Conservation (phyloP, 2,113 vertebrate genomes). For the Lampris megalopsis region DNA sequence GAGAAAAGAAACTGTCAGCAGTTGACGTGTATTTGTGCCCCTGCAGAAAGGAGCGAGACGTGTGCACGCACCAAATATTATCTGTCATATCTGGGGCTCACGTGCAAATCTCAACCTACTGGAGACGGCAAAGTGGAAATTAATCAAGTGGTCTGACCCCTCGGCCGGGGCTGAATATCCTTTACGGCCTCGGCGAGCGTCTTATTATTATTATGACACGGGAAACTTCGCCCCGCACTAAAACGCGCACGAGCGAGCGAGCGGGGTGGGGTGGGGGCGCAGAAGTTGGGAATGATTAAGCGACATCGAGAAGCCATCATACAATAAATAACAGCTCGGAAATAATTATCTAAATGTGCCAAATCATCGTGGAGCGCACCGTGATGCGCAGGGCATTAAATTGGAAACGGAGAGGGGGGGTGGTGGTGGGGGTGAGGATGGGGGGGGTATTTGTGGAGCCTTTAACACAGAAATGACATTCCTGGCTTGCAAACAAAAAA, state of each 20-base stretch:
- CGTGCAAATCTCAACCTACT: background rate
- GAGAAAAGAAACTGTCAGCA: no score
- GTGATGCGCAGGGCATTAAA: background rate
- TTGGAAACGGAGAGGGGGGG: no score
- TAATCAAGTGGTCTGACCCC: background rate
- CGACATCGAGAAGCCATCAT: conserved; percentile 20
- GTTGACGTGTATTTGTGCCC: background rate
- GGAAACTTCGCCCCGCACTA: conserved; percentile 52
- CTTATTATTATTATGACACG: background rate
- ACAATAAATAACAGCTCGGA: conserved; percentile 45
- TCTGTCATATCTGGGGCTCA: conserved; percentile 29
- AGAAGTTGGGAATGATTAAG: conserved; percentile 42
- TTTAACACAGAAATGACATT: conserved; percentile 55
- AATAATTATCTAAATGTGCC: conserved; percentile 45
- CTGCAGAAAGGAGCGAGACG: background rate
- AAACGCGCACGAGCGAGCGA: background rate
- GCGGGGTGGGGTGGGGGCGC: conserved; percentile 5
- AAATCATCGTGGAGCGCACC: conserved; percentile 19
- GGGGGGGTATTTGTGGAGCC: background rate
- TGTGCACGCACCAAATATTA: conserved; percentile 38
- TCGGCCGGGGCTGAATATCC: no score
- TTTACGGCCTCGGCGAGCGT: no score
- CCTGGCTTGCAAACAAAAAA: conserved; percentile 21
- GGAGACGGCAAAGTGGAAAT: background rate
- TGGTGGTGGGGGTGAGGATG: no score